phyloP scores from a whole-genome alignment of 2,113 vertebrate genomes.

The Protobothrops mucrosquamatus region DNA sequence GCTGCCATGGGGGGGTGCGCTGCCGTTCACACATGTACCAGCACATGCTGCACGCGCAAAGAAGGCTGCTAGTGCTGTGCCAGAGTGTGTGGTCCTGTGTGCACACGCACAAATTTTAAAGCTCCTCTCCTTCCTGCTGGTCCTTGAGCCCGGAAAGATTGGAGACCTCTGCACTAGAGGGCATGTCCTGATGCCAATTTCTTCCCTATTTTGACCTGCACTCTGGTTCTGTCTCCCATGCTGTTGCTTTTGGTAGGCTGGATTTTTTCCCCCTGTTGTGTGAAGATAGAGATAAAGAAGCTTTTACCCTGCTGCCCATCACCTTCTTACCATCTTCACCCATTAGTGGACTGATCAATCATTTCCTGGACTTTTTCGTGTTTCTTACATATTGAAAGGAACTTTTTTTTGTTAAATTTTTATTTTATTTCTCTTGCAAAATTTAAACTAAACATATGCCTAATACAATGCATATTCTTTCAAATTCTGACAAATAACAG shows the following conservation, averaged over 20 bases:
- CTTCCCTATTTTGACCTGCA: neutral
- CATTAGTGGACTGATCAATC: neutral
- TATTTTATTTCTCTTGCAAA: slow-evolving; percentile 10
- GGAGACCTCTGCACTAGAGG: too few species aligned
- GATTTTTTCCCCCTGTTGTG: neutral
- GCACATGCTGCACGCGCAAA: too few species aligned
- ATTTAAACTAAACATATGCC: slow-evolving; percentile 16
- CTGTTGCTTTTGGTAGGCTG: neutral
- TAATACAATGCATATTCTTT: slow-evolving; percentile 29
- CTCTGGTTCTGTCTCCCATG: neutral
- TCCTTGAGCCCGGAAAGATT: too few species aligned
- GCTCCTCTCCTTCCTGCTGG: too few species aligned
- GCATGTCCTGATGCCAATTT: neutral
- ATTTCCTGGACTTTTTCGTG: neutral
- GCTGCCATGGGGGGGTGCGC: too few species aligned
- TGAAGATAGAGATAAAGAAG: neutral
- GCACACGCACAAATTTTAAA: too few species aligned
- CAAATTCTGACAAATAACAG: slow-evolving; percentile 34
- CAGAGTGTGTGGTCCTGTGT: too few species aligned
- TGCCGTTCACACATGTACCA: too few species aligned
- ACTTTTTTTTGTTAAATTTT: neutral
- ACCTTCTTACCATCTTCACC: neutral
- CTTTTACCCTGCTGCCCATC: neutral
- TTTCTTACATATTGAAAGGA: neutral
- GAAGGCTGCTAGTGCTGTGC: too few species aligned